Conservation (phyloP, 2,797 vertebrate genomes). For the Orestias chungarensis region DNA sequence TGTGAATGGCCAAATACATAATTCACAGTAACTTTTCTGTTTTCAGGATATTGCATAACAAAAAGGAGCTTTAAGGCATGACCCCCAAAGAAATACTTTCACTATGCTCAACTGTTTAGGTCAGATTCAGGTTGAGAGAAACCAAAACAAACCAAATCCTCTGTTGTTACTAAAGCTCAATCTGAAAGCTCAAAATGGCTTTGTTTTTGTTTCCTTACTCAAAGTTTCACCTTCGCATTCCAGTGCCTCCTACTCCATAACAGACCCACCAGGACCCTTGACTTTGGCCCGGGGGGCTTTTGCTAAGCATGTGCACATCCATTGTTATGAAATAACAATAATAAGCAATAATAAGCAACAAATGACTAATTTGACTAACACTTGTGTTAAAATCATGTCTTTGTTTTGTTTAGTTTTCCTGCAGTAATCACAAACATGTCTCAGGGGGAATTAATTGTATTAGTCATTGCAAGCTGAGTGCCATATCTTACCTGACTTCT, state of each 20-base stretch:
- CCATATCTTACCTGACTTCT: constrained; percentile 55
- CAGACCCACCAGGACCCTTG: constrained; percentile 55
- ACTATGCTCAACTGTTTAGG: constrained; percentile 26
- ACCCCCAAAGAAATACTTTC: constrained; percentile 14
- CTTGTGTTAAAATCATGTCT: constrained; percentile 37
- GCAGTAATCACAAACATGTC: constrained; percentile 63
- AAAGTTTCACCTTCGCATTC: constrained; percentile 68
- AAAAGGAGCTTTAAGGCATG: constrained; percentile 15
- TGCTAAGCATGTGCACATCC: constrained; percentile 59
- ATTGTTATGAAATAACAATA: constrained; percentile 48
- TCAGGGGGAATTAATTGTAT: constrained; percentile 52
- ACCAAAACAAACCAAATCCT: constrained; percentile 61
- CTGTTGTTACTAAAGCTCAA: constrained; percentile 32
- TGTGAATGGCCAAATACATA: not conserved
- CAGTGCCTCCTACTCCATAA: constrained; percentile 70
- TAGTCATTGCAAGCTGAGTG: constrained; percentile 64
- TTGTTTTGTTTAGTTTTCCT: constrained; percentile 34
- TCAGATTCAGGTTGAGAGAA: constrained; percentile 44
- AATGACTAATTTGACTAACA: constrained; percentile 62
- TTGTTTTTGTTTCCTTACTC: constrained; percentile 53
- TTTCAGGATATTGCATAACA: constrained; percentile 24
- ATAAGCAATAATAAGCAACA: no score
- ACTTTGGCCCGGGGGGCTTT: constrained; percentile 62
- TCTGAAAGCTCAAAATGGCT: constrained; percentile 36
- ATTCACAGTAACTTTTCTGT: not conserved